These are phyloP conservation scores for Halcyon badia DNA, from an alignment of 2,797 vertebrate genomes.

Conservation along the genomic window DNA sequence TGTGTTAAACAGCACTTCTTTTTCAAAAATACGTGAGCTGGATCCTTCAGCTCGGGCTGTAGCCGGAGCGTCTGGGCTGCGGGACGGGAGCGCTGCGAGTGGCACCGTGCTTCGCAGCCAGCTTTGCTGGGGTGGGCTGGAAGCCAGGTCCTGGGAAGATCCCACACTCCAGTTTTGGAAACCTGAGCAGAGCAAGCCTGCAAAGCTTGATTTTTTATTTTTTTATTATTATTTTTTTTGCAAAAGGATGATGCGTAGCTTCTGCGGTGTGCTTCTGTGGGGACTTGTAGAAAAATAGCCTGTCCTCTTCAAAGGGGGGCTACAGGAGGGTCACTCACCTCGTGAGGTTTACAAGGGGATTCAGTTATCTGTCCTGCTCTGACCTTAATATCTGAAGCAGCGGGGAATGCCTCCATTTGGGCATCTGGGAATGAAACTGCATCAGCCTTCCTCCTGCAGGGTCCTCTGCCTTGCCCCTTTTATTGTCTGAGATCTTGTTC, in stretches of 20 bases:
- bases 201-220: neutral
- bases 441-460: neutral
- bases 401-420: neutral
- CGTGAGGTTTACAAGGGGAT: neutral
- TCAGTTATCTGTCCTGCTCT: neutral
- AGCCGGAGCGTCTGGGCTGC: neutral
- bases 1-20: neutral
- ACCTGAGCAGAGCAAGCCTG: neutral
- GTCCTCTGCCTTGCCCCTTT: slow-evolving; percentile 32
- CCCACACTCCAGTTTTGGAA: neutral
- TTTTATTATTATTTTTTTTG: neutral
- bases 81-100: neutral
- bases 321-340: neutral
- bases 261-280: accelerated
- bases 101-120: neutral
- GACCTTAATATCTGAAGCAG: slow-evolving; percentile 20
- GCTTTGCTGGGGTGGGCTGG: neutral
- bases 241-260: neutral
- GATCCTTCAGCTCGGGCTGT: neutral
- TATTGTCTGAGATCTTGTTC: slow-evolving; percentile 43
- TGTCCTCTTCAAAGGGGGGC: neutral
- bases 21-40: neutral
- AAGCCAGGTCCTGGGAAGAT: neutral
- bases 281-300: neutral
- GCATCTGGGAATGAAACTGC: neutral